Percentiles rank a stretch among this genome's conserved stretches.
Conservation (phyloP, 2,797 vertebrate genomes). For the Lacerta bilineata region DNA sequence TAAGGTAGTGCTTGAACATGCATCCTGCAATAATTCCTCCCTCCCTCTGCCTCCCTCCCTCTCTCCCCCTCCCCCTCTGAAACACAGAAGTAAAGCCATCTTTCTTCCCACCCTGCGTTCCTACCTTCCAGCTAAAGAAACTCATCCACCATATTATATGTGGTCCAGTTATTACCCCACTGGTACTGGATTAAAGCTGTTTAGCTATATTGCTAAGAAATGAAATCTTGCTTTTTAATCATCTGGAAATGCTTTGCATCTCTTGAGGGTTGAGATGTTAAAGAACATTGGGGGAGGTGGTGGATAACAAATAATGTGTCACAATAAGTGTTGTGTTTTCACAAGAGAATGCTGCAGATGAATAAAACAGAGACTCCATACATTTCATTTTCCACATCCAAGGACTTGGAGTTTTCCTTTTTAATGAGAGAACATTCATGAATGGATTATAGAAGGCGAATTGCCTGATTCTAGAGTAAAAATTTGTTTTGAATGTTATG, state of each 20-base stretch:
- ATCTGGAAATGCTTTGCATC: neutral
- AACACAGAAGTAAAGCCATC: neutral
- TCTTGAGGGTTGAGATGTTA: neutral
- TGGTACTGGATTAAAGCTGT: neutral
- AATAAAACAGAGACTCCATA: constrained; percentile 35
- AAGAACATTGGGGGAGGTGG: constrained; percentile 36
- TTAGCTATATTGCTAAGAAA: neutral
- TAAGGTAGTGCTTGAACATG: neutral
- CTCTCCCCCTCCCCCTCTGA: neutral
- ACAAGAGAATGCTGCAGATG: rapidly evolving
- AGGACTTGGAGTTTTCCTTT: neutral
- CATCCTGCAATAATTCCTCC: neutral
- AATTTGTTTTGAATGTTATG: constrained; percentile 21
- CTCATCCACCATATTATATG: neutral
- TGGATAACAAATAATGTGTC: constrained; percentile 28
- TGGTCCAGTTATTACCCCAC: neutral
- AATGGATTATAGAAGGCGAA: constrained; percentile 16
- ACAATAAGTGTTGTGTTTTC: neutral
- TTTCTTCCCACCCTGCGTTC: neutral
- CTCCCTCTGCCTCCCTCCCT: neutral
- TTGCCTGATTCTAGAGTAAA: neutral
- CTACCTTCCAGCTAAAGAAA: no score
- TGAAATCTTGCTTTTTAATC: neutral
- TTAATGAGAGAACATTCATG: neutral
- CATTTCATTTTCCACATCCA: constrained; percentile 30